Percentiles rank a stretch among this genome's conserved stretches.
Conservation (phyloP, 2,797 vertebrate species). For the Sylvilagus floridanus region DNA sequence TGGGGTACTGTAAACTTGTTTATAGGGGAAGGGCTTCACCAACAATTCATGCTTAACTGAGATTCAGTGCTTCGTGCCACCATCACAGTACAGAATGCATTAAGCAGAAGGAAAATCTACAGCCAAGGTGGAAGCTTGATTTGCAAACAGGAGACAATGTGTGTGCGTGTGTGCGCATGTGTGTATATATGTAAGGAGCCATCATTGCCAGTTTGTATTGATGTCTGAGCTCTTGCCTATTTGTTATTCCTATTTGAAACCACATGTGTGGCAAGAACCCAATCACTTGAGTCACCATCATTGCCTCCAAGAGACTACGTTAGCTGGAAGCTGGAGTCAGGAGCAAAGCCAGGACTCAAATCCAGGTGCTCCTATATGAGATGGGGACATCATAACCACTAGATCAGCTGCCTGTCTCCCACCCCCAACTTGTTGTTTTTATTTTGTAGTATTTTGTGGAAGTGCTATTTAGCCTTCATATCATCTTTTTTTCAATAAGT, state of each 20-base stretch:
- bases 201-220: background rate
- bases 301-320: no score
- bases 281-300: no score
- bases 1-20: background rate
- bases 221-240: background rate
- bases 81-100: background rate
- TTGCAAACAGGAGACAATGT: background rate
- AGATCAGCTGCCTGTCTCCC: no score
- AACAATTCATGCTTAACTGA: background rate
- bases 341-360: no score
- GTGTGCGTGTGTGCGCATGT: no score
- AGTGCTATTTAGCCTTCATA: background rate
- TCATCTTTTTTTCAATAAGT: background rate
- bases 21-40: background rate
- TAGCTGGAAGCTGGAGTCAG: no score
- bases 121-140: background rate
- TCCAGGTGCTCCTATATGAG: no score
- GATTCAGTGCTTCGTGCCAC: background rate
- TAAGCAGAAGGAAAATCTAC: background rate
- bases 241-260: background rate
- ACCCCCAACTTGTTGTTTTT: background rate
- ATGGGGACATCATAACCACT: no score
- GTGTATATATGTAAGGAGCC: background rate
- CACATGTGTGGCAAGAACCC: no score
- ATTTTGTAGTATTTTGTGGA: conserved; percentile 21